These are phyloP conservation scores for Botia kubotai DNA, from an alignment of 2,797 vertebrate genomes.

Conservation along the genomic window DNA sequence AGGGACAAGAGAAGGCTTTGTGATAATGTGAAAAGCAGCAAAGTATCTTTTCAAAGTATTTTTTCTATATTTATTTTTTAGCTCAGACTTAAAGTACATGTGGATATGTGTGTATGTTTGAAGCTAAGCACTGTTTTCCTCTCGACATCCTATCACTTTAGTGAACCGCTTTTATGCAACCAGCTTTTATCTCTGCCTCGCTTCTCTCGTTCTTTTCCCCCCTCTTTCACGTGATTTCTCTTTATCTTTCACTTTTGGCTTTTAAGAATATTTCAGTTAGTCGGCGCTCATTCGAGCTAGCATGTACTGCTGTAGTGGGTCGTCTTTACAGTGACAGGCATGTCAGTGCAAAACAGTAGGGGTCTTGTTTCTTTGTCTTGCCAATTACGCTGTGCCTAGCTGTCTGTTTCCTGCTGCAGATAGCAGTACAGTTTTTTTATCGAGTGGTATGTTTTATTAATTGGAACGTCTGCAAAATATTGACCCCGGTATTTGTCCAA, in stretches of 20 bases:
- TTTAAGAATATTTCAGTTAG: constrained; percentile 4
- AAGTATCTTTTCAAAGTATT: constrained; percentile 63
- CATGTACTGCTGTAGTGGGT: neutral
- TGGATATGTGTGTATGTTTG: constrained; percentile 5
- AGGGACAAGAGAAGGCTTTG: constrained; percentile 73
- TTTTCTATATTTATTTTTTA: neutral
- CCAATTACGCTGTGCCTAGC: constrained; percentile 1
- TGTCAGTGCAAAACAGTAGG: constrained; percentile 39
- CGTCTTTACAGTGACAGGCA: constrained; percentile 13
- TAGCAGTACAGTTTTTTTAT: constrained; percentile 49
- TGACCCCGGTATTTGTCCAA: constrained; percentile 78
- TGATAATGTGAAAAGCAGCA: constrained; percentile 71
- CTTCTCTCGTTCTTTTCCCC: neutral
- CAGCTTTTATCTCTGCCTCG: constrained; percentile 3
- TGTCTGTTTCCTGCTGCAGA: constrained; percentile 3
- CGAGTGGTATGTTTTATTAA: constrained; percentile 78
- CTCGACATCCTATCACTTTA: constrained; percentile 16
- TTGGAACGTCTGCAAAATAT: constrained; percentile 76
- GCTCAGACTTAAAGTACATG: constrained; percentile 58
- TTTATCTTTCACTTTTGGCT: constrained; percentile 12
- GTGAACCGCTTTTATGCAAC: neutral
- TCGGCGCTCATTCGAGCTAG: constrained; percentile 1
- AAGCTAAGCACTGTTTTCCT: constrained; percentile 6
- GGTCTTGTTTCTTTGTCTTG: constrained; percentile 54
- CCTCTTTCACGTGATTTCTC: neutral